These are phyloP conservation scores for Ochropleura plecta DNA, from an alignment of 2,888 invertebrate genomes.

Conservation along the genomic window DNA sequence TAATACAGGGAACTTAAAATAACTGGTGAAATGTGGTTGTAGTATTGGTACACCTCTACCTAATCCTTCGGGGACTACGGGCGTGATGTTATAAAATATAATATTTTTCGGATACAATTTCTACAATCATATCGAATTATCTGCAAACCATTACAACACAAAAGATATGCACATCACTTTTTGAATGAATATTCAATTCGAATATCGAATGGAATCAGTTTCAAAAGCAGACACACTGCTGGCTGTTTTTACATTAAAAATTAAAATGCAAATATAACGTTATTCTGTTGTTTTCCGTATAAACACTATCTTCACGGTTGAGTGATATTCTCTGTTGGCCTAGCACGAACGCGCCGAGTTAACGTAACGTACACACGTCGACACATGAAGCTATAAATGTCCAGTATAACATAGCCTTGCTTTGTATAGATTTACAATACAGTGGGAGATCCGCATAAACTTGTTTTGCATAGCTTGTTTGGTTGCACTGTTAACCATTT, in stretches of 20 bases:
- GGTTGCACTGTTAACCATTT: background rate
- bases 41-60: background rate
- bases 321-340: background rate
- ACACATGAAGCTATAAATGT: too few relatives aligned
- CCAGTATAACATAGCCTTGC: too few relatives aligned
- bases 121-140: background rate
- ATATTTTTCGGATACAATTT: background rate
- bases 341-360: slow-evolving; percentile 1
- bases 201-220: slow-evolving; percentile 10
- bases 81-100: background rate
- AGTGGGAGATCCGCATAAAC: too few relatives aligned
- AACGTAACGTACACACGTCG: background rate
- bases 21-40: background rate
- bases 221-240: slow-evolving; percentile 28
- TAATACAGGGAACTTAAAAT: background rate
- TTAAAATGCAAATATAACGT: slow-evolving; percentile 41
- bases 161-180: slow-evolving; percentile 7
- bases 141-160: background rate
- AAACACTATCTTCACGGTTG: slow-evolving; percentile 55
- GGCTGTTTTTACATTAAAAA: slow-evolving; percentile 31
- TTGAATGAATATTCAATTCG: slow-evolving; percentile 2
- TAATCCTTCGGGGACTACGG: background rate
- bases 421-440: too few relatives aligned
- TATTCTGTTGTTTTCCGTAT: slow-evolving; percentile 48
- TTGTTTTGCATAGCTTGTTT: too few relatives aligned